phyloP scores from a whole-genome alignment of 2,113 vertebrate species.

The Puffinus mauretanicus region DNA sequence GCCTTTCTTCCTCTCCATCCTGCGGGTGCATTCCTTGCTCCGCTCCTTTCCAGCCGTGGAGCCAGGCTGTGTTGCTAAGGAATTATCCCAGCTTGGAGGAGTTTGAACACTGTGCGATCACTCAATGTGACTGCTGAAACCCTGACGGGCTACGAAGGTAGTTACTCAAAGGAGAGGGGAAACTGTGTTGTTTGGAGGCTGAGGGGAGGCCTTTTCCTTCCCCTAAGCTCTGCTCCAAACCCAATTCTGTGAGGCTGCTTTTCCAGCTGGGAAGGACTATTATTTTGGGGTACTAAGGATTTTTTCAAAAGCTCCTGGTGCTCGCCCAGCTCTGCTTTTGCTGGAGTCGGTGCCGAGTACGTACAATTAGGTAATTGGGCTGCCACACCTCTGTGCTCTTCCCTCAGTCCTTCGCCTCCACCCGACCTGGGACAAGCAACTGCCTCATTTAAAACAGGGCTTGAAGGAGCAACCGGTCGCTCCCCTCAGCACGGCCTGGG shows the following conservation, averaged over 20 bases:
- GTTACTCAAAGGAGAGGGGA: conserved; percentile 3
- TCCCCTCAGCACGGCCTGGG: background rate
- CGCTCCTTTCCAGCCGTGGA: background rate
- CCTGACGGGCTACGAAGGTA: background rate
- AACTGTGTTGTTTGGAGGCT: background rate
- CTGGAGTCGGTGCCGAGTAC: background rate
- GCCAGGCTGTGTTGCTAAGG: conserved; percentile 35
- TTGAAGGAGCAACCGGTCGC: background rate
- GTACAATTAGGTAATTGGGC: background rate
- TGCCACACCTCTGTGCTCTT: background rate
- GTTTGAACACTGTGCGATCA: background rate
- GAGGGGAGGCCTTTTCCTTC: background rate
- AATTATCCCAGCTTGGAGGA: conserved; percentile 31
- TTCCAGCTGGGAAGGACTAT: background rate
- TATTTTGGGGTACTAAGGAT: background rate
- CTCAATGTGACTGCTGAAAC: conserved; percentile 38
- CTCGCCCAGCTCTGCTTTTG: background rate
- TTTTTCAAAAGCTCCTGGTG: background rate
- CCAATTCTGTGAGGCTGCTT: background rate
- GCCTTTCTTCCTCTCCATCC: conserved; percentile 1
- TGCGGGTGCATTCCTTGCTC: background rate
- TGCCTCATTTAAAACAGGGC: accelerated
- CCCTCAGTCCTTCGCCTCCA: background rate
- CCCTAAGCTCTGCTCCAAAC: background rate
- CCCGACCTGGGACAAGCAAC: background rate